A percentile compares a stretch with the other conserved stretches of the same genome.
These are phyloP conservation scores for Spermophilus dauricus DNA, from an alignment of 2,113 vertebrate genomes.

Conservation along the genomic window DNA sequence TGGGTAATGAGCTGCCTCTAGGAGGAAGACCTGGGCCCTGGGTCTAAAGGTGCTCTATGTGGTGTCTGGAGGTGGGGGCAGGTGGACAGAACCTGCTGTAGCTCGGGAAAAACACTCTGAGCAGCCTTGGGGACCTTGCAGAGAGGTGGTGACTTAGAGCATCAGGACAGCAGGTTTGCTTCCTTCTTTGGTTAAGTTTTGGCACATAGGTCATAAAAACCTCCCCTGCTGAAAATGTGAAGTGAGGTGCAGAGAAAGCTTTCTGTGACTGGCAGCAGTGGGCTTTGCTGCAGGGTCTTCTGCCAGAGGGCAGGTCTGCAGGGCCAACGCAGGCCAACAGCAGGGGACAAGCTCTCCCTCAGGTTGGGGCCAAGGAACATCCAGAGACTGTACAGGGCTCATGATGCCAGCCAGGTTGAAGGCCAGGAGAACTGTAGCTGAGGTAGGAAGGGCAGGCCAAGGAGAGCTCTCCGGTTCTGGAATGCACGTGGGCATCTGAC, in stretches of 20 bases:
- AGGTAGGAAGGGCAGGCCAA: background rate
- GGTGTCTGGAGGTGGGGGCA: background rate
- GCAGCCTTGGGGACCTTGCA: background rate
- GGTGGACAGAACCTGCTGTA: accelerated
- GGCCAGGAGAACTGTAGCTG: background rate
- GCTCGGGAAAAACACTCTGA: background rate
- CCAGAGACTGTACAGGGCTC: background rate
- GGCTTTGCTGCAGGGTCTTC: background rate
- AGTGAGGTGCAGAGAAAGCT: background rate
- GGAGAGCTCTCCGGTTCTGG: background rate
- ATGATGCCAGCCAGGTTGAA: background rate
- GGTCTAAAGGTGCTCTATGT: accelerated
- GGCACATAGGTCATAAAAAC: background rate
- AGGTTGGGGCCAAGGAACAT: background rate
- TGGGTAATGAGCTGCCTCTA: accelerated
- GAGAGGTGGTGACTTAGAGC: background rate
- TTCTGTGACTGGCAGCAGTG: too few relatives aligned
- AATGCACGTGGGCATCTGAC: background rate
- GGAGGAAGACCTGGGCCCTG: too few relatives aligned
- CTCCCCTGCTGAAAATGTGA: background rate
- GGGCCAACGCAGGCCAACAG: background rate
- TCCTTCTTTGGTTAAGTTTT: background rate
- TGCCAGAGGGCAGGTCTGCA: background rate
- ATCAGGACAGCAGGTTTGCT: background rate
- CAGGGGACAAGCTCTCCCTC: background rate